A percentile compares a stretch with the other conserved stretches of the same genome.
Evolutionary conservation across 2,888 invertebrate genomes (phyloP).

Genomic region (Endomychus coccineus): DNA sequence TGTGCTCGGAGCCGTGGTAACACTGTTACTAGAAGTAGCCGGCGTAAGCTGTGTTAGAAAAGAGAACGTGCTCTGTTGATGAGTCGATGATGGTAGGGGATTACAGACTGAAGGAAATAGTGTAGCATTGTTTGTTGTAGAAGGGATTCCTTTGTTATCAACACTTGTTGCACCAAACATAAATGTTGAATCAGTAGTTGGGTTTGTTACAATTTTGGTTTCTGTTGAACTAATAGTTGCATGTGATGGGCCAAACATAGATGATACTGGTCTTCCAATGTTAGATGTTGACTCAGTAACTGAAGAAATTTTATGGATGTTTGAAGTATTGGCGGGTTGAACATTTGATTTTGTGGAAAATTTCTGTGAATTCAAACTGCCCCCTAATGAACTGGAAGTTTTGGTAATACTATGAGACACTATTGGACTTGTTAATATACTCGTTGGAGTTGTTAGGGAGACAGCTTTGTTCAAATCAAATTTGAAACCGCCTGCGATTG

Average conservation of each 20-base stretch:
- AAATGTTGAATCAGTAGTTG: slow-evolving; percentile 2
- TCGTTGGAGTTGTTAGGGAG: neutral
- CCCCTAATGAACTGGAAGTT: no score
- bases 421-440: neutral
- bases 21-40: no score
- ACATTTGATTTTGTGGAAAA: neutral
- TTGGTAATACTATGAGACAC: no score
- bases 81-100: no score
- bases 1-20: no score
- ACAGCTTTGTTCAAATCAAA: slow-evolving; percentile 1
- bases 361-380: neutral
- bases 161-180: slow-evolving; percentile 4
- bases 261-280: no score
- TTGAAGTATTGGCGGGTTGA: slow-evolving; percentile 4
- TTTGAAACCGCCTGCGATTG: slow-evolving; percentile 2
- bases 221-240: neutral
- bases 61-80: no score
- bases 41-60: no score
- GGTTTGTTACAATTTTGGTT: neutral
- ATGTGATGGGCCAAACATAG: no score
- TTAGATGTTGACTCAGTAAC: neutral
- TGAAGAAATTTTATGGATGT: slow-evolving; percentile 5
- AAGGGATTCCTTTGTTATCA: no score
- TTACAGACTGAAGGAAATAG: no score
- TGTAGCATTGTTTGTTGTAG: no score